These are phyloP conservation scores for Notothenia coriiceps DNA, from an alignment of 2,113 vertebrate species.

Conservation along the genomic window DNA sequence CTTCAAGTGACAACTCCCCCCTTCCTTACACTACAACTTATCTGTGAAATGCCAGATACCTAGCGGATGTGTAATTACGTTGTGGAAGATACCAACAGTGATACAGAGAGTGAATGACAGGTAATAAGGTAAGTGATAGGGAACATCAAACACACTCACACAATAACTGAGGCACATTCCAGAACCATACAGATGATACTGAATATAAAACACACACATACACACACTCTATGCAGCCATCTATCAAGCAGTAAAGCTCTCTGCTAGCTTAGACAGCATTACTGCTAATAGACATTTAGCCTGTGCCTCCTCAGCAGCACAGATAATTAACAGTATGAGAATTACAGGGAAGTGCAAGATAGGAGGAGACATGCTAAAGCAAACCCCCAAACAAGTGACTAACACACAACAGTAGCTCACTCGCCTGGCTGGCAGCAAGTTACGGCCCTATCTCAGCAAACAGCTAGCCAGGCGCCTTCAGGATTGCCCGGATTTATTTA, in stretches of 20 bases:
- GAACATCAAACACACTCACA: conserved; percentile 21
- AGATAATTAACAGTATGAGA: conserved; percentile 69
- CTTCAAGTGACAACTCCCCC: conserved; percentile 12
- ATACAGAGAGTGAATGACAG: conserved; percentile 46
- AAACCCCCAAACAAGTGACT: conserved; percentile 48
- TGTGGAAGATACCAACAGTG: conserved; percentile 12
- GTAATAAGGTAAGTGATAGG: conserved; percentile 43
- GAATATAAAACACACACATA: background rate
- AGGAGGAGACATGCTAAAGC: conserved; percentile 45
- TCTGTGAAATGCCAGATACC: conserved; percentile 32
- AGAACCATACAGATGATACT: conserved; percentile 1
- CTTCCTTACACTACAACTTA: conserved; percentile 13
- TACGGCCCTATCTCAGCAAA: conserved; percentile 38
- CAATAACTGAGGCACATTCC: background rate
- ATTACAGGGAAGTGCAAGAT: conserved; percentile 58
- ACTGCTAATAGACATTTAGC: conserved; percentile 62
- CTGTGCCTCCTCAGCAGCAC: conserved; percentile 69
- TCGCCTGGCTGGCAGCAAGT: conserved; percentile 35
- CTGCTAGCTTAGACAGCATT: conserved; percentile 70
- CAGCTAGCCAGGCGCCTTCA: conserved; percentile 25
- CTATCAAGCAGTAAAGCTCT: conserved; percentile 52
- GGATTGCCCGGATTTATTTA: conserved; percentile 41
- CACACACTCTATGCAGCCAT: conserved; percentile 18
- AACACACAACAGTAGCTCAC: conserved; percentile 46
- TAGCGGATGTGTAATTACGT: conserved; percentile 35